Base-by-base conservation (phyloP, 2,797 vertebrate genomes). In the Danio tinwini region DNA sequence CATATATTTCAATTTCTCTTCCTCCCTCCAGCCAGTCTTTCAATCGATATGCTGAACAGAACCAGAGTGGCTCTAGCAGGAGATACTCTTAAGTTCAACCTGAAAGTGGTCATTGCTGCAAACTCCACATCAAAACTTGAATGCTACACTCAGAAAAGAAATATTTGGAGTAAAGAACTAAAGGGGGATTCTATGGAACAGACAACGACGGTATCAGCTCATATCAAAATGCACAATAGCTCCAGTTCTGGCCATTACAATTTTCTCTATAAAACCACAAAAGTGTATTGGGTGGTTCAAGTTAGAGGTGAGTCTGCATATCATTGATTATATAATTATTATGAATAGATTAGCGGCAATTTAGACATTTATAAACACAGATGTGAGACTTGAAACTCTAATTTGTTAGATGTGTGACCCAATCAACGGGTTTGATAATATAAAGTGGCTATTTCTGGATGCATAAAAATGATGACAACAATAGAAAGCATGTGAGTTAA, bases 291-390 rank as follows among this genome's bases (percentile, higher is more conserved):
- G 89, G 88, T 85, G 80, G 69, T 94, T 40, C 88, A 76, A 59
- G 88, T 93, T 45, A 87, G 78, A 86, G 87, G 94, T 94, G 78
- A 92, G 93, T 85, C 53, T 9, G 6, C 16, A 55, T 14, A 47
- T 45, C 12, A 45, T 39, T 21, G 55, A 56, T 19, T 10, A 58
- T 37, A 29, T 29, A 29, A 29, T 1, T 29, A 29, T 29, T 29
- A 29, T 29, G 29, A 29, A 29, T 29, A 29, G 1, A 29, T 45
- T 42, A 42, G 50, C 11, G n/a, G 19, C 37, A 42, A n/a, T 0
- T 16, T 50, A 49, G 40, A 52, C 53, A 7, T 44, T 62, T 40
- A 42, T 2, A 10, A 40, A 11, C 13, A 6, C 7, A 40, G 1
- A 16, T 16, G 16, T 10, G 55, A 58, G 7, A 42, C 7, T 40